Base-by-base conservation (phyloP, 2,113 vertebrate species). In the Pterocles burchelli region DNA sequence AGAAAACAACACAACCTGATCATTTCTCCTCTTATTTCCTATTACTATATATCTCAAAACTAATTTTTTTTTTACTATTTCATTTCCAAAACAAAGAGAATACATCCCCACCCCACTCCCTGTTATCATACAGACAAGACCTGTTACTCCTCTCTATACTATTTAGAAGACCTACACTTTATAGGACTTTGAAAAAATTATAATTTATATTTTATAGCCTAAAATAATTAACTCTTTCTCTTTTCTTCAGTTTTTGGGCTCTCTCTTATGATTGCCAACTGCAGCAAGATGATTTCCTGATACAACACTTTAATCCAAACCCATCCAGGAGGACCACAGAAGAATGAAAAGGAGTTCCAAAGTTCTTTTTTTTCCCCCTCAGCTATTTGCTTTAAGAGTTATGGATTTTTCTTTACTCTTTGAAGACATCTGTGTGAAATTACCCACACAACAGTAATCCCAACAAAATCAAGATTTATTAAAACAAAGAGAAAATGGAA, bases 371-470 rank as follows among this genome's bases (percentile, higher is more conserved):
- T 67, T 59, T 8, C 59, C 85, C 88, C 82, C 95, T 86, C 45
- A 94, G 85, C 85, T 86, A 85, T 62, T 90, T 93, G 83, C 51
- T 88, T 94, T 45, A 94, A 82, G 82, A 88, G 79, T 88, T 90
- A 92, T 24, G 68, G 75, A 90, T 88, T 96, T 94, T 95, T 94
- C 95, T 90, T 83, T 84, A 84, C 68, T 90, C 95, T 96, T 96
- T 93, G 95, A 96, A 96, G 85, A 94, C 95, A 96, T 95, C 90
- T 95, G 92, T 88, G 80, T 88, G 88, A 95, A 92, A 93, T 97
- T 95, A 96, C 55, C 8, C 81, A 84, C 66, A 86, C 61, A 96
- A 93, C 85, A 90, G 79, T 81, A 93, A 97, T 92, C 85, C 73
- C 90, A 96, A 93, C 88, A 93, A 93, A 92, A 36, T 9, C 38